A percentile compares a stretch with the other conserved stretches of the same genome.
Evolutionary conservation across 2,797 vertebrate species (phyloP).

Genomic region (Danio albolineatus): DNA sequence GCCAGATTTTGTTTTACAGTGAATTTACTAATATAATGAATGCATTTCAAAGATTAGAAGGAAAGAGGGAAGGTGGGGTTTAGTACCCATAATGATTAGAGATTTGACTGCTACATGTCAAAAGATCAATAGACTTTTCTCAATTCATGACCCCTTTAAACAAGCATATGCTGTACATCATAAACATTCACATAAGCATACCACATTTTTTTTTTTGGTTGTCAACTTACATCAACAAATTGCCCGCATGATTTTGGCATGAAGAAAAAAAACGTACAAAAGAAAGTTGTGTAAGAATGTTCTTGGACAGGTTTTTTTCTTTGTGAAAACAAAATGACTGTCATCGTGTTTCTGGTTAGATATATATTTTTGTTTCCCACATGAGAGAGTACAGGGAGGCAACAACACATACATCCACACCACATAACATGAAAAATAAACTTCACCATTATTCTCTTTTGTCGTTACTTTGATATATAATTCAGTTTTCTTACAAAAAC

Average conservation of each 20-base stretch:
- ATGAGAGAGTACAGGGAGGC: conserved; percentile 96
- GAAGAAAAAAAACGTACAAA: conserved; percentile 99
- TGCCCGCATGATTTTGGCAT: conserved; percentile 99
- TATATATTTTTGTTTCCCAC: conserved; percentile 75
- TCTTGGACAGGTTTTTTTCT: conserved; percentile 91
- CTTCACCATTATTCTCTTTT: conserved; percentile 87
- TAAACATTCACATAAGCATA: conserved; percentile 76
- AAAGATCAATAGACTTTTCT: not conserved
- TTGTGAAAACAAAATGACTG: conserved; percentile 90
- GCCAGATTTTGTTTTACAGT: too few relatives aligned
- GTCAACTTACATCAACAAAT: conserved; percentile 99
- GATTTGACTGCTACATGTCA: too few relatives aligned
- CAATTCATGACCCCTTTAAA: conserved; percentile 11
- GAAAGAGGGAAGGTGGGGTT: too few relatives aligned
- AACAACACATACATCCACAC: conserved; percentile 99
- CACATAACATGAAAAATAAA: conserved; percentile 99
- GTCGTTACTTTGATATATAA: conserved; percentile 73
- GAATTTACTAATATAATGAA: too few relatives aligned
- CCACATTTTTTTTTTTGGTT: conserved; percentile 76
- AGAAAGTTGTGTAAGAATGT: conserved; percentile 98
- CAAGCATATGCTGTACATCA: conserved; percentile 42
- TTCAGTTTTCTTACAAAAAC: conserved; percentile 78
- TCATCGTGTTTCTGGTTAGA: conserved; percentile 82
- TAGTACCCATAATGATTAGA: too few relatives aligned
- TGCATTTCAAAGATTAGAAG: too few relatives aligned